Percentiles rank a stretch among this genome's conserved stretches.
Conservation (phyloP, 2,888 invertebrate species). For the Andrena chrysosceles region DNA sequence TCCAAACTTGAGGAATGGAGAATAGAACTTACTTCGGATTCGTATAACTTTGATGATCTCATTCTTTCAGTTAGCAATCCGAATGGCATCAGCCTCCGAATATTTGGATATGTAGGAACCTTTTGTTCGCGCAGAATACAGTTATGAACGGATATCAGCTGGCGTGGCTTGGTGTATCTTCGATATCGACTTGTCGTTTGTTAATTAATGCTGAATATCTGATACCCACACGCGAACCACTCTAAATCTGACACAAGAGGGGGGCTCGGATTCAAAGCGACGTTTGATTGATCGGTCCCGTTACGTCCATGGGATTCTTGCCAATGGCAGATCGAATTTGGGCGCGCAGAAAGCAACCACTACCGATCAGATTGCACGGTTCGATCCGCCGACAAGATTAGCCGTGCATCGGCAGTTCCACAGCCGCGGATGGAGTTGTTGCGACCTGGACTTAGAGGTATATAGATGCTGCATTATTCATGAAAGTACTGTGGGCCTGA, state of each 20-base stretch:
- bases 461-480: constrained; percentile 82
- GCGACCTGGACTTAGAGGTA: constrained; percentile 48
- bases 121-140: too few relatives aligned
- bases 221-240: constrained; percentile 2
- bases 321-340: constrained; percentile 32
- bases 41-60: too few relatives aligned
- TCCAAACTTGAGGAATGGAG: too few relatives aligned
- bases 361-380: constrained; percentile 32
- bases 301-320: constrained; percentile 26
- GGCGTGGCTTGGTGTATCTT: constrained; percentile 22
- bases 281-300: constrained; percentile 55
- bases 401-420: constrained; percentile 11
- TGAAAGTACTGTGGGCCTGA: constrained; percentile 78
- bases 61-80: too few relatives aligned
- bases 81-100: too few relatives aligned
- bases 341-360: constrained; percentile 9
- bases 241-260: constrained; percentile 32
- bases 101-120: too few relatives aligned
- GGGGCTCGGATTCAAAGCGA: constrained; percentile 32
- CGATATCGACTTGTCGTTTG: constrained; percentile 31
- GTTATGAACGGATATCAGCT: neutral
- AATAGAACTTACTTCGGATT: too few relatives aligned
- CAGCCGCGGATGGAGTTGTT: constrained; percentile 62
- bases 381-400: constrained; percentile 37
- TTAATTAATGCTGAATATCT: constrained; percentile 54